phyloP scores from a whole-genome alignment of 2,888 invertebrate species.

The Troilus luridus region DNA sequence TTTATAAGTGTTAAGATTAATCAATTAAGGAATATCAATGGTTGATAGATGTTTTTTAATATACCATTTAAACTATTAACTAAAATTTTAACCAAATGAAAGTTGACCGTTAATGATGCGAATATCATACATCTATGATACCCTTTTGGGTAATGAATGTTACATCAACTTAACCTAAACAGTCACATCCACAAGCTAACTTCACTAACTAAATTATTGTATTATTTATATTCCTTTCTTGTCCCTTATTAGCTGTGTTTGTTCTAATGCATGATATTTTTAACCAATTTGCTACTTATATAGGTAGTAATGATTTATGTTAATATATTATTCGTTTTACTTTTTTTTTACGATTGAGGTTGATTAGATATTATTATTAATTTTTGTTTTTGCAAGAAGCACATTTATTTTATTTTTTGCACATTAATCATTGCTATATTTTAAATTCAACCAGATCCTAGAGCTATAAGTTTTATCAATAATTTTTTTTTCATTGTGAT shows the following conservation, averaged over 20 bases:
- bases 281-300: not conserved
- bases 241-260: not conserved
- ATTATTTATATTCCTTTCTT: slow-evolving; percentile 20
- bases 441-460: not conserved
- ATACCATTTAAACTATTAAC: slow-evolving; percentile 34
- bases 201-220: not conserved
- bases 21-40: not conserved
- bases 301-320: not conserved
- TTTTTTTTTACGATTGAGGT: not conserved
- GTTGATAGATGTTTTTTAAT: slow-evolving; percentile 45
- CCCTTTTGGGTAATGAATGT: not conserved
- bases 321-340: not conserved
- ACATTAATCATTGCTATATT: slow-evolving; percentile 3
- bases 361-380: not conserved
- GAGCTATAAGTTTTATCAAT: too few relatives aligned
- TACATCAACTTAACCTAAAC: not conserved
- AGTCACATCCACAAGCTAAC: not conserved
- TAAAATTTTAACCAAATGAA: not conserved
- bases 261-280: not conserved
- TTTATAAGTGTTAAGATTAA: not conserved
- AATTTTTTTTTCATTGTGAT: too few relatives aligned
- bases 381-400: not conserved
- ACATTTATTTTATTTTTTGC: not conserved
- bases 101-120: not conserved
- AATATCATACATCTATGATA: not conserved